phyloP scores from a whole-genome alignment of 1,140 invertebrate genomes.

The Pantala flavescens region DNA sequence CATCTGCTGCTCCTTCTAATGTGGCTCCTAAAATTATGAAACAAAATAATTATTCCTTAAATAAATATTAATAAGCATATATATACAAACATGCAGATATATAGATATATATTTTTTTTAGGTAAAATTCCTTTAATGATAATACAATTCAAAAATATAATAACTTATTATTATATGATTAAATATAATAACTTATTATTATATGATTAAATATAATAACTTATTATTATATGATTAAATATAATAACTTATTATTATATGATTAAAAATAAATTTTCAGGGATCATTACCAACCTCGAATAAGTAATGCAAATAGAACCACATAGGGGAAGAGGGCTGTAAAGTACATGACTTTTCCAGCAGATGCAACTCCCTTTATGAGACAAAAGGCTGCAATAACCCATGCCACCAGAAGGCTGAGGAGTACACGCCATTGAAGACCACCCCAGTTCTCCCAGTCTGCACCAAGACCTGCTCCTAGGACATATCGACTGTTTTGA shows the following conservation, averaged over 20 bases:
- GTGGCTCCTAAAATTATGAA: slow-evolving; percentile 42
- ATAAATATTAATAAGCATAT: too few relatives aligned
- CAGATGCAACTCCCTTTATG: slow-evolving; percentile 39
- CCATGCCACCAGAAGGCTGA: slow-evolving; percentile 38
- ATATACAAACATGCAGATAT: too few relatives aligned
- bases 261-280: too few relatives aligned
- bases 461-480: slow-evolving; percentile 33
- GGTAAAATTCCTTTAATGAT: too few relatives aligned
- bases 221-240: too few relatives aligned
- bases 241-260: too few relatives aligned
- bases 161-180: too few relatives aligned
- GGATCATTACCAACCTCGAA: slow-evolving; percentile 39
- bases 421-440: slow-evolving; percentile 33
- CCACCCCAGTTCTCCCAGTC: background rate
- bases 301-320: slow-evolving; percentile 53
- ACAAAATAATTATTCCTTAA: background rate
- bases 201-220: too few relatives aligned
- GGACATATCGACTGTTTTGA: slow-evolving; percentile 57
- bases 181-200: too few relatives aligned
- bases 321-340: slow-evolving; percentile 58
- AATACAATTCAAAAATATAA: too few relatives aligned
- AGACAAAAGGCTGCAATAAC: slow-evolving; percentile 38
- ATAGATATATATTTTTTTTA: too few relatives aligned
- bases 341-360: slow-evolving; percentile 36
- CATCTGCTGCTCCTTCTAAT: slow-evolving; percentile 57